Evolutionary conservation across 1,140 invertebrate species (phyloP), one percentile per base, ranked within the genome.

Genomic region (Penaeus japonicus): DNA sequence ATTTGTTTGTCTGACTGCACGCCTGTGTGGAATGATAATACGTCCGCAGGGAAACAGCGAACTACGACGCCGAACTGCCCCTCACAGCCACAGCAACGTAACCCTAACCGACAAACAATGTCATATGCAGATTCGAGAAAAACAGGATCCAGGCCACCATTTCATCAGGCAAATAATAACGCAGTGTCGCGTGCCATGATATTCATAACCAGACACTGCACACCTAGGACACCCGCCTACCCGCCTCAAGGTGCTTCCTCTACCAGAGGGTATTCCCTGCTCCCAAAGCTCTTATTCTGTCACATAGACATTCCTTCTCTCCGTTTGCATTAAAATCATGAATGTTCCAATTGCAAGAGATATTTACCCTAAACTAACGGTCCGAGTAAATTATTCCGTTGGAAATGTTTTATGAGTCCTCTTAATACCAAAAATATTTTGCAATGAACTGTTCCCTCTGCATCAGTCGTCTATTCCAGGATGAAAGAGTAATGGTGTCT

Each of bases 1-100:
- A 84, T 88, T 87, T 88, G 86, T 88, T 88, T 83, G 70, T 73
- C 70, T 73, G 80, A 83, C 80, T 88, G 86, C 59, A 83, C 86
- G 86, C 32, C 59, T 88, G 80, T 65, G 22, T 30, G 54, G n/a
- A 59, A 65, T 70, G 70, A 88, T 88, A 84, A 88, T 53, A 82
- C 27, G 65, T 47, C 47, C 47, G 47, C 15, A 47, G 47, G n/a
- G 62, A 17, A 27, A 30, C 12, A 57, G 62, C 24, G 24, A 27
- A 17, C 57, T 22, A 32, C 32, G 22, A 65, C 57, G 57, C 47
- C 35, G 39, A 47, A 62, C n/a, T 62, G 80, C 24, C 84, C 35
- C 12, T 55, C 47, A 55, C 73, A 39, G 32, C 39, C 70, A 47
- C 62, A 22, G 35, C 47, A 32, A 5, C 79, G 54, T 20, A 39